Conservation (phyloP, 2,113 vertebrate genomes). For the Cnemophilus loriae region DNA sequence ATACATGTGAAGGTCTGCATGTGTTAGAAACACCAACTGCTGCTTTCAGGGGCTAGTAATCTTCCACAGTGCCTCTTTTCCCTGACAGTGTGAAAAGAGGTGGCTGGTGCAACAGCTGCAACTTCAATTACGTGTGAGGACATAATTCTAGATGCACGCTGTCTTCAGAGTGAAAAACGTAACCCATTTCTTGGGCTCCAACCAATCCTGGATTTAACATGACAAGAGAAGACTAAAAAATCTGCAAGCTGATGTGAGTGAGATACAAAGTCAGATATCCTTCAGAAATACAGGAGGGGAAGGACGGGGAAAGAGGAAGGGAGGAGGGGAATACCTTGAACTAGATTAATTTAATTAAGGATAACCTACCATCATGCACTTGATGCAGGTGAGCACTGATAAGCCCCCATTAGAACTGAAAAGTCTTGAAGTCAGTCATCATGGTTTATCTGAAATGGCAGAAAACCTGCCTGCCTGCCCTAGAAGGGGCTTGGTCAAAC, state of each 20-base stretch:
- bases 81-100: background rate
- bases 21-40: background rate
- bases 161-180: background rate
- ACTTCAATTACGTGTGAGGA: background rate
- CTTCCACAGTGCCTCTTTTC: background rate
- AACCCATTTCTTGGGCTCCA: background rate
- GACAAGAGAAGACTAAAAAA: background rate
- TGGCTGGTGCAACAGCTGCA: background rate
- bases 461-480: background rate
- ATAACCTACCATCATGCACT: background rate
- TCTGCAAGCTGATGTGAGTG: background rate
- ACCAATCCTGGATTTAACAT: background rate
- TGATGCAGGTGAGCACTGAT: background rate
- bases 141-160: background rate
- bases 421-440: background rate
- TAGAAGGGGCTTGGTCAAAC: background rate
- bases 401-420: background rate
- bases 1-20: background rate
- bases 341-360: conserved; percentile 4
- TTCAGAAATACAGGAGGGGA: background rate
- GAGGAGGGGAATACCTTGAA: background rate
- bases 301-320: background rate
- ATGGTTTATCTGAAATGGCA: background rate
- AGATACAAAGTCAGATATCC: background rate
- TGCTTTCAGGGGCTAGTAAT: background rate